Evolutionary conservation across 2,113 vertebrate species (phyloP).

Genomic region (Cyanoramphus novaezelandiae): DNA sequence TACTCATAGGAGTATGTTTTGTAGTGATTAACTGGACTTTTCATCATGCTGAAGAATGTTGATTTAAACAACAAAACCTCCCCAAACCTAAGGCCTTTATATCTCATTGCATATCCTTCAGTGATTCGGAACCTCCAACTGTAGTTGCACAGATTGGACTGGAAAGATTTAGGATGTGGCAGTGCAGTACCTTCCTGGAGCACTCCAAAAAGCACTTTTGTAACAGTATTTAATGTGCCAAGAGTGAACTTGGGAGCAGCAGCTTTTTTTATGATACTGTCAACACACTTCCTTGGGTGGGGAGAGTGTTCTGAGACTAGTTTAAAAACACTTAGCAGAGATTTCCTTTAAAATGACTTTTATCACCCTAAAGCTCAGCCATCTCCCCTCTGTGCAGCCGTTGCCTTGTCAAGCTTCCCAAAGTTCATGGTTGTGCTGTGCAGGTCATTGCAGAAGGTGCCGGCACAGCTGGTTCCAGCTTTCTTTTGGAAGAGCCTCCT

Average conservation of each 20-base stretch:
- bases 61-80: not conserved
- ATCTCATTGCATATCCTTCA: not conserved
- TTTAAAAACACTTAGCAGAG: not conserved
- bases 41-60: not conserved
- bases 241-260: not conserved
- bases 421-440: fast-evolving
- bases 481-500: not conserved
- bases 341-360: not conserved
- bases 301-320: not conserved
- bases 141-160: not conserved
- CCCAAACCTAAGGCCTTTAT: not conserved
- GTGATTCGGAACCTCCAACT: not conserved
- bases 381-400: not conserved
- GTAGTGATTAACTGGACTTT: not conserved
- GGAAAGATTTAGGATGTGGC: not conserved
- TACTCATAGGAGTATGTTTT: not conserved
- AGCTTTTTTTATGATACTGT: not conserved
- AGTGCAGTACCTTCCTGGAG: not conserved
- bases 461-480: not conserved
- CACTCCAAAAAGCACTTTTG: not conserved
- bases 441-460: not conserved
- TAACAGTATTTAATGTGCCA: not conserved
- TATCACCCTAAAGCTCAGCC: not conserved
- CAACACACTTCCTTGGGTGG: not conserved
- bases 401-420: not conserved